A percentile compares a stretch with the other conserved stretches of the same genome.
These are phyloP conservation scores for Habrosyne pyritoides DNA, from an alignment of 2,888 invertebrate genomes.

Conservation along the genomic window DNA sequence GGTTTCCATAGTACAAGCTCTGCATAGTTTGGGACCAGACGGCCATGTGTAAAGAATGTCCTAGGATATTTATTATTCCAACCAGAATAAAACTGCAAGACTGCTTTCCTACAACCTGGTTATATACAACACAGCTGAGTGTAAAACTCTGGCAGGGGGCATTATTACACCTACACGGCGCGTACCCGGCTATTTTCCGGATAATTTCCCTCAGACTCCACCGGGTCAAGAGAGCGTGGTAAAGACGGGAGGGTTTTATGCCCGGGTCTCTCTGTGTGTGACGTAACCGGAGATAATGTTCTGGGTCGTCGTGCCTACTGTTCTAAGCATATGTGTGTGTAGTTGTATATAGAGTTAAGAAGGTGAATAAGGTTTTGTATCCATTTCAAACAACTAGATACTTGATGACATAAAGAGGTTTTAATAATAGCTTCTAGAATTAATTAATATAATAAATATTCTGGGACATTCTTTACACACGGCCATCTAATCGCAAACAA, in stretches of 20 bases:
- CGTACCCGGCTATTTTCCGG: constrained; percentile 69
- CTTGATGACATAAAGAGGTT: too few relatives aligned
- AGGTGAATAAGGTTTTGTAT: background rate
- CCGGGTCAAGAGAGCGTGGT: constrained; percentile 67
- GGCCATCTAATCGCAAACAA: too few relatives aligned
- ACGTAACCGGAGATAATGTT: constrained; percentile 22
- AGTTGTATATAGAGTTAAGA: background rate
- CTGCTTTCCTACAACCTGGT: background rate
- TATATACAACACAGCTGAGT: constrained; percentile 21
- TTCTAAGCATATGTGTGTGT: background rate
- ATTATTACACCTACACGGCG: constrained; percentile 54
- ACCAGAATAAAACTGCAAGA: too few relatives aligned
- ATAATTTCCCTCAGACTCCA: constrained; percentile 64
- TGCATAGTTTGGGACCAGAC: too few relatives aligned
- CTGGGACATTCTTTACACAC: too few relatives aligned
- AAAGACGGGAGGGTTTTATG: constrained; percentile 50
- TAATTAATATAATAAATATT: too few relatives aligned
- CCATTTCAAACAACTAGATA: too few relatives aligned
- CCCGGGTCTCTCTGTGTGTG: constrained; percentile 21
- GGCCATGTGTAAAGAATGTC: too few relatives aligned
- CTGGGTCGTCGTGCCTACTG: background rate
- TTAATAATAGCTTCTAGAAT: too few relatives aligned
- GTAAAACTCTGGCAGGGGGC: constrained; percentile 25
- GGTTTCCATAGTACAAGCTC: too few relatives aligned
- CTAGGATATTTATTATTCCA: too few relatives aligned